These are phyloP conservation scores for Cyanoderma ruficeps DNA, from an alignment of 2,113 vertebrate genomes.

Conservation along the genomic window DNA sequence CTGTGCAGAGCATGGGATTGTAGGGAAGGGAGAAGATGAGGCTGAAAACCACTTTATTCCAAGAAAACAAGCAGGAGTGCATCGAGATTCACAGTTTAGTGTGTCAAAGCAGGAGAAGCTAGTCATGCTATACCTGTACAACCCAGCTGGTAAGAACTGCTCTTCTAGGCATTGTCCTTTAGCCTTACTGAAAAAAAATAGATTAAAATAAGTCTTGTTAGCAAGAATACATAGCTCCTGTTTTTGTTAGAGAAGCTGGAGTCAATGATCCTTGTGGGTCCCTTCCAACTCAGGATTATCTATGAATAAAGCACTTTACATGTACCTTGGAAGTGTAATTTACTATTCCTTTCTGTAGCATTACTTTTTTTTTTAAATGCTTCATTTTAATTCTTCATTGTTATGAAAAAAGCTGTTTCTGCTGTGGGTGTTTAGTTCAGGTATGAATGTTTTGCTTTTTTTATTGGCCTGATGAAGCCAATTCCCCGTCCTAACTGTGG, in stretches of 20 bases:
- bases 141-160: background rate
- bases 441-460: background rate
- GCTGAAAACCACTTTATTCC: background rate
- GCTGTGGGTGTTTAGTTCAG: background rate
- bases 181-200: background rate
- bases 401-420: background rate
- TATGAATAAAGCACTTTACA: background rate
- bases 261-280: background rate
- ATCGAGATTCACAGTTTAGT: background rate
- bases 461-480: background rate
- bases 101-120: background rate
- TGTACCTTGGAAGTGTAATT: background rate
- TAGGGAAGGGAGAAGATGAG: background rate
- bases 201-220: background rate
- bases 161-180: background rate
- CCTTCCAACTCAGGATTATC: background rate
- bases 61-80: background rate
- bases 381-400: background rate
- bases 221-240: background rate
- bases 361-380: background rate
- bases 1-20: background rate
- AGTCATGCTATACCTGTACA: rapidly evolving
- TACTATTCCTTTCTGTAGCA: background rate
- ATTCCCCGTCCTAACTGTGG: background rate
- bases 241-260: background rate